Evolutionary conservation across 2,113 vertebrate genomes (phyloP), one percentile per base, ranked within the genome.

Genomic region (Raja brachyura): DNA sequence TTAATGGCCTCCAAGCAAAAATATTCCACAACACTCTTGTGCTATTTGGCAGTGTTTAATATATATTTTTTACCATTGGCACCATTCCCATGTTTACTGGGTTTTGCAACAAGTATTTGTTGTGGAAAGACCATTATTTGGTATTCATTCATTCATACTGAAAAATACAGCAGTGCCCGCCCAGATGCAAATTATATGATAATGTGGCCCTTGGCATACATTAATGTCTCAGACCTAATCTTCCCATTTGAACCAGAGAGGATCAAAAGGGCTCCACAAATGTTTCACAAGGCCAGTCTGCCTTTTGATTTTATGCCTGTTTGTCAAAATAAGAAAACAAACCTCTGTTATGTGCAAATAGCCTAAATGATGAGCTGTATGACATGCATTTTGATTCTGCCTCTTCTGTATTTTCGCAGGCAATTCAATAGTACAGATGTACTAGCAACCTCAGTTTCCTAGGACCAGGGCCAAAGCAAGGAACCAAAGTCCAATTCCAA

Each of bases 171-270:
- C 68, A 39, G 61, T 92, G 90, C 33, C 39, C 73, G 33, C 70
- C 90, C 66, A 54, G 10, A 73, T 92, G 90, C 20, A 73, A 92
- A 73, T 90, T 70, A 70, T 92, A 48, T 92, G 31, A 92, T 73
- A 90, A 39, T 90, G n/a, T 73, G 9, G 54, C 25, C 73, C 10
- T 73, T 92, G 66, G 20, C 68, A 92, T 73, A 73, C 66, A 74
- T 92, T 54, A 25, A 22, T 74, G 31, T 54, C 88, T 70, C 31
- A 74, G 66, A 11, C 39, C 68, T 88, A 66, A 66, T 31, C 59
- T 88, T 31, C 13, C 61, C 1, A 63, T 61, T 61, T 88, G 83
- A 66, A 88, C 28, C 28, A 31, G 10, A 13, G 59, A 88, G 13
- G 5, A 63, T 63, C 31, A 31, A 88, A 54, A 39, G 39, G 8